Conservation (phyloP, 2,113 vertebrate species). For the Rhipidura dahli region DNA sequence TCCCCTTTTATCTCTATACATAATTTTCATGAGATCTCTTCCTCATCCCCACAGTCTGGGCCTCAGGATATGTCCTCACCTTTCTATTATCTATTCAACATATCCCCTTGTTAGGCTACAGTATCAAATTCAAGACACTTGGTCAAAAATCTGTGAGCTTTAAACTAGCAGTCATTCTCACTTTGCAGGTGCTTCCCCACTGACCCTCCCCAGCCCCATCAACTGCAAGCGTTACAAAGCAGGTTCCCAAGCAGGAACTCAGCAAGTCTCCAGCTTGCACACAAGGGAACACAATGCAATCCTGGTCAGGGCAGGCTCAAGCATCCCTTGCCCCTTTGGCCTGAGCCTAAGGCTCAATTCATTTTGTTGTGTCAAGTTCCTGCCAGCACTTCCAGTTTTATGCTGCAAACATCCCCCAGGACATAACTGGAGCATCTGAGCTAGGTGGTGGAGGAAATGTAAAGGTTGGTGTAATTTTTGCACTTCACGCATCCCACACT, state of each 20-base stretch:
- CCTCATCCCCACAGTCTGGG: background rate
- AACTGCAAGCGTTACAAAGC: background rate
- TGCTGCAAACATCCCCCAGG: background rate
- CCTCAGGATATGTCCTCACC: background rate
- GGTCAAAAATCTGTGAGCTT: background rate
- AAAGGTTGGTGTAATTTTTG: slow-evolving; percentile 24
- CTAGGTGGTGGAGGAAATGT: background rate
- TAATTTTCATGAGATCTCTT: background rate
- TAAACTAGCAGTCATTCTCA: background rate
- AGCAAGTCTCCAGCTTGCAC: background rate
- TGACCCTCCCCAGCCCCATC: background rate
- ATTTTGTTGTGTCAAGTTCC: background rate
- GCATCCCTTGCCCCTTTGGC: background rate
- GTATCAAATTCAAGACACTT: background rate
- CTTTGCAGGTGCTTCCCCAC: background rate
- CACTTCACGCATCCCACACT: background rate
- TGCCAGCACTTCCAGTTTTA: background rate
- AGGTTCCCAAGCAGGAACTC: background rate
- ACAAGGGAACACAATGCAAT: background rate
- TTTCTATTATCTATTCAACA: background rate
- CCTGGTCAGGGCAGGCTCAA: background rate
- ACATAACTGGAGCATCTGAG: slow-evolving; percentile 10
- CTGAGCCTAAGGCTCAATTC: background rate
- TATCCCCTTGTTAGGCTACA: background rate
- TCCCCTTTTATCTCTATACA: background rate